These are phyloP conservation scores for Falco punctatus DNA, from an alignment of 2,113 vertebrate genomes.

Conservation along the genomic window DNA sequence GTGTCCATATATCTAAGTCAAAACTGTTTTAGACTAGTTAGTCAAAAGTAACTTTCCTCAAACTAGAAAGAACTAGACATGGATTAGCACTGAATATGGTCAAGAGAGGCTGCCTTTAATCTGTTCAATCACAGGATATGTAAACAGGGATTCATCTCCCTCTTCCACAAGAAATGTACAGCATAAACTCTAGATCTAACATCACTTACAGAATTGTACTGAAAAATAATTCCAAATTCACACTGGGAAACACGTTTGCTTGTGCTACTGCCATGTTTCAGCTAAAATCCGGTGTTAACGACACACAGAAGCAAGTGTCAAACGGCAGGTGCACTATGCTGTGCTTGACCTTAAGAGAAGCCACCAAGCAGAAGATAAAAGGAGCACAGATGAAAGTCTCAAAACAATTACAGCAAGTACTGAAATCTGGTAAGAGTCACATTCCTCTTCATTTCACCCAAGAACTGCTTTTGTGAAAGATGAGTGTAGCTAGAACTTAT, in stretches of 20 bases:
- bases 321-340: neutral
- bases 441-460: neutral
- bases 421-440: neutral
- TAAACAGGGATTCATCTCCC: neutral
- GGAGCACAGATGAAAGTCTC: neutral
- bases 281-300: neutral
- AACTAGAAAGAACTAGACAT: neutral
- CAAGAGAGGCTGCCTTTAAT: neutral
- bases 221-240: neutral
- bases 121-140: neutral
- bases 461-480: neutral
- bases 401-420: neutral
- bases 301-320: neutral
- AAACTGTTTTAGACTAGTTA: neutral
- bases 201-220: neutral
- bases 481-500: neutral
- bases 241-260: fast-evolving
- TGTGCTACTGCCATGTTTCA: neutral
- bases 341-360: neutral
- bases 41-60: neutral
- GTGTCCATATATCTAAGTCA: neutral
- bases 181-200: neutral
- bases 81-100: neutral
- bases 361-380: neutral
- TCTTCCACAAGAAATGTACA: neutral